Evolutionary conservation across 2,888 invertebrate genomes (phyloP).

Genomic region (Oegoconia quadripuncta): DNA sequence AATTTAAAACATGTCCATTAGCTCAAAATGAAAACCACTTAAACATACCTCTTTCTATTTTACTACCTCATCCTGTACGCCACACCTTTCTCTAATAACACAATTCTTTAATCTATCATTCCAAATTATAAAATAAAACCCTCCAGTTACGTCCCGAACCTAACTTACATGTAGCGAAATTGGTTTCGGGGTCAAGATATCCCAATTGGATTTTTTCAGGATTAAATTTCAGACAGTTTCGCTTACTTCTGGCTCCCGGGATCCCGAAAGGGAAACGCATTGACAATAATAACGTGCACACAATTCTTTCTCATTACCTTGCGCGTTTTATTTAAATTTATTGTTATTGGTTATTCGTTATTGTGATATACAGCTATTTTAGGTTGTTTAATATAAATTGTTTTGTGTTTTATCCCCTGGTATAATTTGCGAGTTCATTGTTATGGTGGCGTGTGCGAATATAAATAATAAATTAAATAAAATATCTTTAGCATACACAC

Average conservation of each 20-base stretch:
- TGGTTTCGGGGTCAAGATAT: constrained; percentile 33
- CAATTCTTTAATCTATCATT: too few relatives aligned
- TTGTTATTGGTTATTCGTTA: constrained; percentile 3
- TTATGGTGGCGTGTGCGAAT: too few relatives aligned
- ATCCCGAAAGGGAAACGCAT: constrained; percentile 5
- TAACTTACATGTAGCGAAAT: constrained; percentile 19
- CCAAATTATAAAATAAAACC: background rate
- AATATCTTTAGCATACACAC: too few relatives aligned
- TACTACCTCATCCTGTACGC: too few relatives aligned
- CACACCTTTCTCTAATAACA: too few relatives aligned
- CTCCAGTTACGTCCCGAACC: constrained; percentile 17
- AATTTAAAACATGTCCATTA: too few relatives aligned
- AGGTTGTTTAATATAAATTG: too few relatives aligned
- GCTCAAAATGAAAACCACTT: too few relatives aligned
- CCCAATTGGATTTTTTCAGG: constrained; percentile 39
- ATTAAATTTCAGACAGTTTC: constrained; percentile 37
- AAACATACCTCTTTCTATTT: too few relatives aligned
- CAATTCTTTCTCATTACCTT: background rate
- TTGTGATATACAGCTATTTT: constrained; percentile 1
- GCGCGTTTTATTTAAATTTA: constrained; percentile 5
- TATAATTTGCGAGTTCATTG: too few relatives aligned
- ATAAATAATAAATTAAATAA: too few relatives aligned
- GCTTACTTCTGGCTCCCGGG: constrained; percentile 22
- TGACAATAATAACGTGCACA: background rate
- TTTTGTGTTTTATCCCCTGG: too few relatives aligned